Evolutionary conservation across 2,797 vertebrate species (phyloP).

Genomic region (Pelochelys cantorii): DNA sequence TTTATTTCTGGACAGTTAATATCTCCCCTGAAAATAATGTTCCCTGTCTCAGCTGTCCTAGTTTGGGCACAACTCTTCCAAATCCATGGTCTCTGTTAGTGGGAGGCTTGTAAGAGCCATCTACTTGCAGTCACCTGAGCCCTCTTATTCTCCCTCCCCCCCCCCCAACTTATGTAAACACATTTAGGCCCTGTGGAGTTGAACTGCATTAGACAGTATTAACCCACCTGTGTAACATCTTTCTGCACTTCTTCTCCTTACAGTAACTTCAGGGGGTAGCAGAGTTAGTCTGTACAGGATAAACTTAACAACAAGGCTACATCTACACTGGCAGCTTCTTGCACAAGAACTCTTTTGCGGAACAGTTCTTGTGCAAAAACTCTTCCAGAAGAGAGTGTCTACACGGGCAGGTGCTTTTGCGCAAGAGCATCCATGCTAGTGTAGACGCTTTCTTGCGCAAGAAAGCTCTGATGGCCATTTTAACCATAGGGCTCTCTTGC

Average conservation of each 20-base stretch:
- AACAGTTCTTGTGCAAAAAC: too few species aligned
- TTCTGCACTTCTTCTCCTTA: not conserved
- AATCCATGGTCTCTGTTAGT: slow-evolving; percentile 7
- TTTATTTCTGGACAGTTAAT: slow-evolving; percentile 16
- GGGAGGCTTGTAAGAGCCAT: not conserved
- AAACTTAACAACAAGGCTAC: too few species aligned
- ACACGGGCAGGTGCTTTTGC: too few species aligned
- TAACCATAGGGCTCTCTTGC: too few species aligned
- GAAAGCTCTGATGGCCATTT: too few species aligned
- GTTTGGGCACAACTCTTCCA: not conserved
- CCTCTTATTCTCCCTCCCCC: slow-evolving; percentile 17
- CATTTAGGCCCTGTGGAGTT: not conserved
- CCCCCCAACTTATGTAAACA: slow-evolving; percentile 11
- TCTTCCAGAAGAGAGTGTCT: too few species aligned
- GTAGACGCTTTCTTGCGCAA: too few species aligned
- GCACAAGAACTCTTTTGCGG: too few species aligned
- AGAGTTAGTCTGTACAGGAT: too few species aligned
- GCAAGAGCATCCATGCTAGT: too few species aligned
- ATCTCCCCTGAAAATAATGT: slow-evolving; percentile 30
- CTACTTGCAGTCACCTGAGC: not conserved
- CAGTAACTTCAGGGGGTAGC: too few species aligned
- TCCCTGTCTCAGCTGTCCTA: not conserved
- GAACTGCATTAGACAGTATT: not conserved
- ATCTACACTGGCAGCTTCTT: too few species aligned
- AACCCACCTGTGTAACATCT: not conserved